Evolutionary conservation across 2,797 vertebrate species (phyloP).

Genomic region (Sorex maritimensis): DNA sequence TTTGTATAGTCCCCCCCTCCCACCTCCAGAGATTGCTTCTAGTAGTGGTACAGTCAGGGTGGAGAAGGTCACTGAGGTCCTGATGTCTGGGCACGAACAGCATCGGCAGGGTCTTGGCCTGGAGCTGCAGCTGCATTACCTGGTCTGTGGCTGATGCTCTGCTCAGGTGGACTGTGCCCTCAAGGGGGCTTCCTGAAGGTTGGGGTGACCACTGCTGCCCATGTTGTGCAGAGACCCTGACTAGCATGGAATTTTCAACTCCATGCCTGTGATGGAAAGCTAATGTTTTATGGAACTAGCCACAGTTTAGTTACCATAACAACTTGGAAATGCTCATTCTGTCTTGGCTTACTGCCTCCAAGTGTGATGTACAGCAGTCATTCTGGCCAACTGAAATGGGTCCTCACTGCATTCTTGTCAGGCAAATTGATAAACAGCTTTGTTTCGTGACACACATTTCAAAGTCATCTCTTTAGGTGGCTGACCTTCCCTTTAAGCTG

Average conservation of each 20-base stretch:
- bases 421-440: conserved; percentile 76
- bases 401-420: conserved; percentile 82
- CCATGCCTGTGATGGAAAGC: conserved; percentile 71
- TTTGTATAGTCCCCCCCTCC: too few species aligned
- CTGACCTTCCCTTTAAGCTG: conserved; percentile 75
- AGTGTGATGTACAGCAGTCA: conserved; percentile 77
- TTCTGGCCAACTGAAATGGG: conserved; percentile 82
- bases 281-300: conserved; percentile 78
- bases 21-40: too few species aligned
- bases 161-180: background rate
- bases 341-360: conserved; percentile 72
- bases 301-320: conserved; percentile 90
- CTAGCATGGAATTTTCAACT: conserved; percentile 78
- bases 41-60: background rate
- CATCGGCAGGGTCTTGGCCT: background rate
- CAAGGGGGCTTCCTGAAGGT: background rate
- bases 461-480: conserved; percentile 67
- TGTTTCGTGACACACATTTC: conserved; percentile 75
- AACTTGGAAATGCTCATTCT: conserved; percentile 86
- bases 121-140: background rate
- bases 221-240: conserved; percentile 47
- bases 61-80: background rate
- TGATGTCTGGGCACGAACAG: accelerated
- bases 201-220: background rate
- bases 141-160: accelerated